Evolutionary conservation across 92 coral and sea anemone species (phyloP), one percentile per base, ranked within the genome.

Genomic region (Pocillopora meandrina): DNA sequence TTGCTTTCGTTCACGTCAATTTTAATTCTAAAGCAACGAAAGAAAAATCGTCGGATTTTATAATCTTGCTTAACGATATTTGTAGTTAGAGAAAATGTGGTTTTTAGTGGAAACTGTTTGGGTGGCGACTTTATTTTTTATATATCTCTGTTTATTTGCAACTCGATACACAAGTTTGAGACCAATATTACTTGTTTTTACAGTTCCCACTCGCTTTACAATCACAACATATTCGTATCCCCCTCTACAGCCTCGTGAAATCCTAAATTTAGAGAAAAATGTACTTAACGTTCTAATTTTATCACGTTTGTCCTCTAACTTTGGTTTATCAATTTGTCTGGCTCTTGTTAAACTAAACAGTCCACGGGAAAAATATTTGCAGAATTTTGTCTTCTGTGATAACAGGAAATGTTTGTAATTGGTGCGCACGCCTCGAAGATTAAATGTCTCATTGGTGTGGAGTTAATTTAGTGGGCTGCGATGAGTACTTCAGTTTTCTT

Each of bases 391-490:
- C 80, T 42, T 63, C 62, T 16, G 61, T 64, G 31, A 55, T 65
- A 23, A 74, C 86, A 83, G 80, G 86, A 83, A 73, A 26, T 74
- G 72, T 73, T 83, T 81, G 61, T 58, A 31, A 81, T 81, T 17
- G n/a, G 71, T 20, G 58, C 58, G 61, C 64, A 62, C 86, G 57
- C 86, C 80, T 81, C 60, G 71, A 14, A 33, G 66, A 61, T 81
- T 75, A 71, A 81, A 81, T 81, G 11, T 81, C 77, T 71, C 69
- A 19, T 19, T 56, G 59, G 86, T 73, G 80, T 17, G 72, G 80
- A 83, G 74, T 62, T n/a, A 66, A 73, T 73, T 83, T 78, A 42
- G 71, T 70, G 74, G 42, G 19, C 8, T 42, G 52, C 7, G 33
- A 21, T 36, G 74, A 36, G 76, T 80, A 42, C 74, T 31, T 31